Base-by-base conservation (phyloP, 2,888 invertebrate genomes). In the Apomyelois bistriatella region DNA sequence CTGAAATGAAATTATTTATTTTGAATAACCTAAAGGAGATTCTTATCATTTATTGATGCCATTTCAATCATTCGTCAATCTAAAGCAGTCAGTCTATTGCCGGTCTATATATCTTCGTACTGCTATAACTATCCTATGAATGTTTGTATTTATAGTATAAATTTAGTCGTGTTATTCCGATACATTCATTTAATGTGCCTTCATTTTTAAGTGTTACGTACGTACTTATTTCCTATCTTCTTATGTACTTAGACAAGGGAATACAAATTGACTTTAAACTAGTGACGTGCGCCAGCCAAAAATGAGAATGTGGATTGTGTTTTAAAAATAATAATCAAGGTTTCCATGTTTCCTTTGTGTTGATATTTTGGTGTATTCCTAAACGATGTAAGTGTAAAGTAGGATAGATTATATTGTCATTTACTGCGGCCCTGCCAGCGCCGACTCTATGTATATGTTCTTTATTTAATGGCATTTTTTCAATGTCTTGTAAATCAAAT, bases 381-480 rank as follows among this genome's bases (percentile, higher is more conserved):
- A 80, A 77, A 78, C 58, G 64, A 66, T 59, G 13, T 83, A 79
- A 79, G 72, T 83, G 82, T 84, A 83, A 81, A 80, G 73, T 85
- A 84, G 81, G 65, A 70, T 80, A 82, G 74, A 63, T 65, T 55
- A 66, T 68, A 71, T 54, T 58, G 58, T 59, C 64, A 62, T 73
- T 75, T 70, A 70, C 62, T 67, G 69, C 64, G 71, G 70, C 51
- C 52, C 48, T 52, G 37, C 52, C 43, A 22, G 56, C 56, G 57
- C 55, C 56, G 57, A 59, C 66, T 59, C 65, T 71, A 68, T 70
- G 58, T 74, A 68, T 70, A 63, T 73, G 63, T 30, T 30, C 15
- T 46, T 46, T 46, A 46, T 46, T 46, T 32, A 46, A 30, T 40
- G 16, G 4, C 17, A 16, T 32, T 46, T 46, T 46, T 32, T 32